Conservation (phyloP, 2,888 invertebrate genomes). For the Andrena flavipes region DNA sequence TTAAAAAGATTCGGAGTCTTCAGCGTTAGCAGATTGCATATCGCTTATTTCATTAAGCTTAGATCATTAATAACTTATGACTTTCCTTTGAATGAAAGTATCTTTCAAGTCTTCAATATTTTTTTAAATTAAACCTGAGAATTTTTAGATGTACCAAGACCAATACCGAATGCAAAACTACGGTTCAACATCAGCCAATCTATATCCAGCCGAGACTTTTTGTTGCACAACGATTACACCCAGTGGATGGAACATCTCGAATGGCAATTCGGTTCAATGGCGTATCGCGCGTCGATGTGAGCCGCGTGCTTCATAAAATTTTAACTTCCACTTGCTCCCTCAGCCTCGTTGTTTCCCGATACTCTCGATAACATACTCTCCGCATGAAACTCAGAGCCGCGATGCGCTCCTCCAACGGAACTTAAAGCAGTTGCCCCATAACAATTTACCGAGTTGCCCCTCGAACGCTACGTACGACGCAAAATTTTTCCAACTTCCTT, state of each 20-base stretch:
- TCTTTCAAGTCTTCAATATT: no score
- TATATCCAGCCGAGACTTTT: slow-evolving; percentile 12
- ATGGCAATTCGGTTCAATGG: slow-evolving; percentile 43
- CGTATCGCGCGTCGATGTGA: slow-evolving; percentile 36
- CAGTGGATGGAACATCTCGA: slow-evolving; percentile 25
- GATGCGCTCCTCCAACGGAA: slow-evolving; percentile 12
- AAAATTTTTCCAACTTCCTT: slow-evolving; percentile 36
- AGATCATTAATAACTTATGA: no score
- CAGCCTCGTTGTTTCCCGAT: slow-evolving; percentile 29
- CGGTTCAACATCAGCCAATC: slow-evolving; percentile 12
- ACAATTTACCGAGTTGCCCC: slow-evolving; percentile 41
- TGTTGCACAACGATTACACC: slow-evolving; percentile 20
- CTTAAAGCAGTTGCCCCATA: slow-evolving; percentile 18
- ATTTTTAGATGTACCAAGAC: neutral
- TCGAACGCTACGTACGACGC: slow-evolving; percentile 5
- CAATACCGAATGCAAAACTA: slow-evolving; percentile 4
- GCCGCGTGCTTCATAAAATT: slow-evolving; percentile 46
- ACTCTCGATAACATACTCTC: slow-evolving; percentile 43
- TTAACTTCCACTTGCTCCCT: slow-evolving; percentile 39
- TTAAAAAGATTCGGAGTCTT: neutral
- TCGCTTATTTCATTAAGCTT: neutral
- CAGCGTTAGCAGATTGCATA: no score
- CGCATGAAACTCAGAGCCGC: slow-evolving; percentile 15
- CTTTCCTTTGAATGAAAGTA: no score
- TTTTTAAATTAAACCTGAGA: neutral